Evolutionary conservation across 2,888 invertebrate species (phyloP), one percentile per base, ranked within the genome.

Genomic region (Pterostichus niger): DNA sequence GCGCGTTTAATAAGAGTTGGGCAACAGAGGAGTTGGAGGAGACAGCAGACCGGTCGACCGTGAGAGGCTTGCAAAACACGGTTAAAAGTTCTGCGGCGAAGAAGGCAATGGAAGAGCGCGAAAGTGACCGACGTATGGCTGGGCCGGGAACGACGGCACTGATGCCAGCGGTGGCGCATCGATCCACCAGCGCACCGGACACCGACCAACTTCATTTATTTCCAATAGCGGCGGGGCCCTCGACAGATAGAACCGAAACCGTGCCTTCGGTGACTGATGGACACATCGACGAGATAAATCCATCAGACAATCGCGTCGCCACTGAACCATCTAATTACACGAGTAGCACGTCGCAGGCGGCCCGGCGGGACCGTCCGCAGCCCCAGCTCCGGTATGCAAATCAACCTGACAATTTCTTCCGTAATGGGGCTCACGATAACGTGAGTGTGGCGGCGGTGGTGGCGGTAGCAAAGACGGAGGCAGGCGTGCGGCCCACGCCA

Each of bases 401-500:
- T 84, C 85, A 85, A 80, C 71, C 84, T 81, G 84, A 84, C 79
- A 82, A 84, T 83, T 84, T 83, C 77, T 68, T 71, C 44, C 52
- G 64, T 84, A 85, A 85, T 85, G 84, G 84, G 84, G 83, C 77
- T 46, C 59, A 52, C 61, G 76, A 76, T 31, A 83, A 73, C 56
- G 84, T 84, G 79, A 84, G 83, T 56, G 84, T 84, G n/a, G 84
- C 49, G 87, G 87, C 49, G 87, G 35, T 35, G 35, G 33, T 44
- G 0, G 46, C 83, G 24, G 81, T 76, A 73, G 84, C 49, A 2
- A 24, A 40, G 10, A 17, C 24, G 15, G 75, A 75, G 89, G 84
- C 90, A 89, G 31, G 90, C 89, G 86, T 92, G 91, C 86, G 31
- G 5, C 35, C 56, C 11, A 91, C 92, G 88, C 94, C 91, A 80